phyloP scores from a whole-genome alignment of 1,140 invertebrate genomes.

The Leptestheria dahalacensis region DNA sequence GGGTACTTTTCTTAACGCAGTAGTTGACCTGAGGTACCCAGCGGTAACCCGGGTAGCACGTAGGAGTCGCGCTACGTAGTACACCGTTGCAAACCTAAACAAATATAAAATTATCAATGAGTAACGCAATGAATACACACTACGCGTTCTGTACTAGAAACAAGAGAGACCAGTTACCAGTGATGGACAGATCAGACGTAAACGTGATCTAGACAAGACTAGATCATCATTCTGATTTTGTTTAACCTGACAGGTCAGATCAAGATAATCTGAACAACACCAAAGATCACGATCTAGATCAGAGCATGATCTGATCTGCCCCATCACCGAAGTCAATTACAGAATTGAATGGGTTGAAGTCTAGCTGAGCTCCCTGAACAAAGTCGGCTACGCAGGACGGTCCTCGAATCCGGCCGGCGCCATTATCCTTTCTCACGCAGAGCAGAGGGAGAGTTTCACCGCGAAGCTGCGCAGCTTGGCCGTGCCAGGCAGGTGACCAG shows the following conservation, averaged over 20 bases:
- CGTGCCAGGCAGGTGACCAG: background rate
- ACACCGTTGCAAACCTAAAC: background rate
- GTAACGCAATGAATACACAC: too few relatives aligned
- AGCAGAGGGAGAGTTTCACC: background rate
- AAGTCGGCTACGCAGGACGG: background rate
- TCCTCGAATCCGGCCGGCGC: background rate
- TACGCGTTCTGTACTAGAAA: too few relatives aligned
- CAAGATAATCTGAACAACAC: background rate
- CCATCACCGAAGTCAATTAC: too few relatives aligned
- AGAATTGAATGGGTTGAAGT: too few relatives aligned
- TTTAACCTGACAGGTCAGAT: background rate
- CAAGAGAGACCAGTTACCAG: background rate
- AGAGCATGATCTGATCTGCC: background rate
- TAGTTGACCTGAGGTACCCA: background rate
- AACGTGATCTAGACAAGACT: background rate
- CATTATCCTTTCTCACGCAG: background rate
- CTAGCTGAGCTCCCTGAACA: background rate
- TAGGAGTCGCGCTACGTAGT: too few relatives aligned
- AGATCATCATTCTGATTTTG: background rate
- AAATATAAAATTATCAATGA: too few relatives aligned
- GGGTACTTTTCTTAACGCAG: background rate
- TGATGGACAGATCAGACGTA: background rate
- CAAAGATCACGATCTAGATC: background rate
- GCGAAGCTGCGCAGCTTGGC: background rate
- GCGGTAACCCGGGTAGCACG: background rate